Evolutionary conservation across 2,113 vertebrate species (phyloP).

Genomic region (Heptranchias perlo): DNA sequence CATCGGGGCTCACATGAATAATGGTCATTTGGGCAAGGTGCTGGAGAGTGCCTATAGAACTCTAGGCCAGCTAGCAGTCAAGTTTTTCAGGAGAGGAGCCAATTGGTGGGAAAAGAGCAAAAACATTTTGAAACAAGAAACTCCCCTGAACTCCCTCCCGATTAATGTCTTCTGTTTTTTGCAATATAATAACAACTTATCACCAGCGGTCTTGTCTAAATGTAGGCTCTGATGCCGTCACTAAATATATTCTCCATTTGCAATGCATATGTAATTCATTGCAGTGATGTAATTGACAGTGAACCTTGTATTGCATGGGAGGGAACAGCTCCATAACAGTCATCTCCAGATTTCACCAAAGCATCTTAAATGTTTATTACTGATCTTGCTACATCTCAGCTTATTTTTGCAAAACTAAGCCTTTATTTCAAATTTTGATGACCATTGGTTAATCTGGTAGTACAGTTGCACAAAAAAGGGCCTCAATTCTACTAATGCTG

Average conservation of each 20-base stretch:
- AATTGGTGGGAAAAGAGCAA: background rate
- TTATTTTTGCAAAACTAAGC: background rate
- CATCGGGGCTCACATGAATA: background rate
- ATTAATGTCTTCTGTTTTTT: background rate
- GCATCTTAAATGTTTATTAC: background rate
- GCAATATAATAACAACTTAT: background rate
- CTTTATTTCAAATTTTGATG: background rate
- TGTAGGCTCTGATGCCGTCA: background rate
- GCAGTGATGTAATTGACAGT: background rate
- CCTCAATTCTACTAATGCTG: background rate
- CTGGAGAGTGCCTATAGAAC: background rate
- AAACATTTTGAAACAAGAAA: background rate
- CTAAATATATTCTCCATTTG: background rate
- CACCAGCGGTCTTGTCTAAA: background rate
- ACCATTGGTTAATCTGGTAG: background rate
- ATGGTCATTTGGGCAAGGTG: background rate
- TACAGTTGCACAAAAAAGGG: background rate
- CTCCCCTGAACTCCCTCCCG: background rate
- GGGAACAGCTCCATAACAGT: background rate
- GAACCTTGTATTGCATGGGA: background rate
- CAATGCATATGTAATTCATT: background rate
- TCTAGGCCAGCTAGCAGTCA: background rate
- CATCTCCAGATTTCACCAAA: background rate
- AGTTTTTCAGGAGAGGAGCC: background rate
- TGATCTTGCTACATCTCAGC: background rate